These are phyloP conservation scores for Prosapia bicincta DNA, from an alignment of 2,888 invertebrate genomes.

Conservation along the genomic window DNA sequence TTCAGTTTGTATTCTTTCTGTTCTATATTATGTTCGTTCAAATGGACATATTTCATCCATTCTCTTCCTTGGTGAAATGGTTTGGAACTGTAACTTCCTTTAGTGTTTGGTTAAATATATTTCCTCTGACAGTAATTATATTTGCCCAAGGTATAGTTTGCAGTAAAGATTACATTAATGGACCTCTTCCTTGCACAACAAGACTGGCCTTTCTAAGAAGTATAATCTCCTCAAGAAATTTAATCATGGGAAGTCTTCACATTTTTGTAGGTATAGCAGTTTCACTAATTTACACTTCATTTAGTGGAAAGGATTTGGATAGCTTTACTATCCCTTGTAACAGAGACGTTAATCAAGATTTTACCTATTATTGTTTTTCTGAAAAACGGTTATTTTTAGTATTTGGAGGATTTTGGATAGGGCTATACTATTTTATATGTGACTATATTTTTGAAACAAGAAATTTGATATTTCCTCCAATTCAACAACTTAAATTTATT, in stretches of 20 bases:
- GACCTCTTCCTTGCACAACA: constrained; percentile 59
- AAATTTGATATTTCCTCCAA: constrained; percentile 63
- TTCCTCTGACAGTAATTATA: constrained; percentile 60
- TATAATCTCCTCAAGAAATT: constrained; percentile 59
- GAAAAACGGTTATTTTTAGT: constrained; percentile 66
- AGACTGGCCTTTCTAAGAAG: constrained; percentile 63
- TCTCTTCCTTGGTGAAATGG: constrained; percentile 61
- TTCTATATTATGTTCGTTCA: constrained; percentile 51
- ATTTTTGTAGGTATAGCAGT: constrained; percentile 62
- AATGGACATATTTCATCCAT: constrained; percentile 59
- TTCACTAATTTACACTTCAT: constrained; percentile 64
- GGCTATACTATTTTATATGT: constrained; percentile 58
- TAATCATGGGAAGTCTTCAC: constrained; percentile 56
- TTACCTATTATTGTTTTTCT: constrained; percentile 52
- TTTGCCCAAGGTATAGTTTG: constrained; percentile 69
- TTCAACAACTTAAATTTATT: constrained; percentile 65
- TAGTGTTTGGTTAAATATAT: constrained; percentile 62
- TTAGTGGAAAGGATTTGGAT: constrained; percentile 58
- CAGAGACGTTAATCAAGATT: neutral
- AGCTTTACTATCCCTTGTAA: constrained; percentile 46
- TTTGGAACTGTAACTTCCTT: constrained; percentile 57
- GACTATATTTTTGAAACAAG: constrained; percentile 54
- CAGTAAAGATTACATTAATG: constrained; percentile 63
- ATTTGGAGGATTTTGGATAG: constrained; percentile 65
- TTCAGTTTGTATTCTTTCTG: constrained; percentile 44